phyloP scores from a whole-genome alignment of 2,888 invertebrate species.

The Tortricodes alternella region DNA sequence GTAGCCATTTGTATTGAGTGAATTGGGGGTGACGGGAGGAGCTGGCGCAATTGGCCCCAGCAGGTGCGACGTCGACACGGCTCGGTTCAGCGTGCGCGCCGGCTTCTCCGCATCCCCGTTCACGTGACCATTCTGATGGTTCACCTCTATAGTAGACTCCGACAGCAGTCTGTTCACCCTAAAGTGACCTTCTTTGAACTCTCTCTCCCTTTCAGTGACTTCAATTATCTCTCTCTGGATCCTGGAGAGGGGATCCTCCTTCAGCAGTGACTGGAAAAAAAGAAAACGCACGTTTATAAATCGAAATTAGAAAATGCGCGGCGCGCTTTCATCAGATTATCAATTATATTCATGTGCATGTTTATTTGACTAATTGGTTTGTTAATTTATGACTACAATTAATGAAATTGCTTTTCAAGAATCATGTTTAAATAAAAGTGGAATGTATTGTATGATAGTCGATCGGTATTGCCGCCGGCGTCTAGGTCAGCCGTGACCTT shows the following conservation, averaged over 20 bases:
- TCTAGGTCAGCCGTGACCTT: slow-evolving; percentile 26
- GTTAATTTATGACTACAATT: not conserved
- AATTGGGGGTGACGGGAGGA: slow-evolving; percentile 58
- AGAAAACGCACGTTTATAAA: slow-evolving; percentile 36
- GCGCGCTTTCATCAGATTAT: slow-evolving; percentile 19
- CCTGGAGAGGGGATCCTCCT: slow-evolving; percentile 88
- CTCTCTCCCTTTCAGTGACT: slow-evolving; percentile 92
- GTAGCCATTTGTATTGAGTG: slow-evolving; percentile 75
- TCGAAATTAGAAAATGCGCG: not conserved
- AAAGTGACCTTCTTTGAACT: slow-evolving; percentile 86
- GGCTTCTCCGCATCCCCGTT: slow-evolving; percentile 62
- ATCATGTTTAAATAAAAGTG: not conserved
- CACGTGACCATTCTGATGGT: slow-evolving; percentile 70
- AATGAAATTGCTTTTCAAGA: slow-evolving; percentile 3
- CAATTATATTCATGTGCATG: slow-evolving; percentile 15
- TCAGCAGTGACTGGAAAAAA: slow-evolving; percentile 79
- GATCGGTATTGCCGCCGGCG: not conserved
- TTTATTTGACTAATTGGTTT: slow-evolving; percentile 11
- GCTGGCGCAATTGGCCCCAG: slow-evolving; percentile 66
- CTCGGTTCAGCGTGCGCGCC: slow-evolving; percentile 62
- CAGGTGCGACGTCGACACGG: slow-evolving; percentile 74
- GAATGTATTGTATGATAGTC: slow-evolving; percentile 4
- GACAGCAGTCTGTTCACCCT: slow-evolving; percentile 71
- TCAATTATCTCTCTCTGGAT: slow-evolving; percentile 95
- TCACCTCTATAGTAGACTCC: slow-evolving; percentile 75